Conservation (phyloP, 1,140 invertebrate genomes). For the Zaprionus africanus region DNA sequence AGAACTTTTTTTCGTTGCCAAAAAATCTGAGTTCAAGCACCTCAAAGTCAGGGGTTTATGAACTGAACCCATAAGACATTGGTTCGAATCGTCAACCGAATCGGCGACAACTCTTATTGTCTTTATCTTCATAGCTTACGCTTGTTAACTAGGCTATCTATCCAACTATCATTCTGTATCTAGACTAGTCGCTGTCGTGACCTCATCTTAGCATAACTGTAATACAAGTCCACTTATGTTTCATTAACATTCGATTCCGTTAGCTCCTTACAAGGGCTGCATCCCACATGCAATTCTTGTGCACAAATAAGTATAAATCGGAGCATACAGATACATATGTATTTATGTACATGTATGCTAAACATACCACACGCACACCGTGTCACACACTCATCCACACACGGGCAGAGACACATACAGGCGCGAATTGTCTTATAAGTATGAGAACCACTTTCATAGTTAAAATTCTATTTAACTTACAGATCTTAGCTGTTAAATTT, state of each 20-base stretch:
- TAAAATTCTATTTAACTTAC: slow-evolving; percentile 69
- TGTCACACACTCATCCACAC: slow-evolving; percentile 3
- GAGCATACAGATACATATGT: background rate
- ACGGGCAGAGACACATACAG: slow-evolving; percentile 1
- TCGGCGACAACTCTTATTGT: background rate
- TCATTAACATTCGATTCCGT: slow-evolving; percentile 5
- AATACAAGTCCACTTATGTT: slow-evolving; percentile 8
- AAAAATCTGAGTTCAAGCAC: slow-evolving; percentile 1
- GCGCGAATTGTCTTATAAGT: slow-evolving; percentile 18
- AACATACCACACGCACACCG: slow-evolving; percentile 12
- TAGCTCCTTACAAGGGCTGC: slow-evolving; percentile 49
- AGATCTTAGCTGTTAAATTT: slow-evolving; percentile 69
- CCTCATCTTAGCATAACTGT: slow-evolving; percentile 22
- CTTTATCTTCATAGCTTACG: background rate
- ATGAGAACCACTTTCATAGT: slow-evolving; percentile 55
- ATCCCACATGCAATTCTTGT: slow-evolving; percentile 46
- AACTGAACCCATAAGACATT: background rate
- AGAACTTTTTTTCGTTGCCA: background rate
- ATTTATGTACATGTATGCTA: slow-evolving; percentile 1
- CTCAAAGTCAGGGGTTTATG: background rate
- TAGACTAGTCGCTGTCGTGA: slow-evolving; percentile 14
- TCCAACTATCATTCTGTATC: background rate
- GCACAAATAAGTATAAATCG: slow-evolving; percentile 16
- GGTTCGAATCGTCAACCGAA: background rate
- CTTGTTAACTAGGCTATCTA: background rate